These are phyloP conservation scores for Tridacna crocea DNA, from an alignment of 2,888 invertebrate genomes.

Conservation along the genomic window DNA sequence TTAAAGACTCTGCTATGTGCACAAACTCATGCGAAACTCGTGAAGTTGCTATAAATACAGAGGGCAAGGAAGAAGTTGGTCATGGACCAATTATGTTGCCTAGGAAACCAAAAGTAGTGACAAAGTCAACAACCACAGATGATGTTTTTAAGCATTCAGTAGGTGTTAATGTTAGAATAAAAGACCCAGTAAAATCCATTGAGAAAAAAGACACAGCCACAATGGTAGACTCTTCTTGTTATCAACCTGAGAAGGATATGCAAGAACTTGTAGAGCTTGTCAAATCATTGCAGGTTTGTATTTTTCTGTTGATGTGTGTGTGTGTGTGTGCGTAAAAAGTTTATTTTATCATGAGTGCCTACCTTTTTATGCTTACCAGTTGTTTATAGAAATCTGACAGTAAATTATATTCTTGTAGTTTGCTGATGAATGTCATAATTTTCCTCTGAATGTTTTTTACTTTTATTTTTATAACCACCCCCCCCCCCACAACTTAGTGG, in stretches of 20 bases:
- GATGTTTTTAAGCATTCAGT: conserved; percentile 24
- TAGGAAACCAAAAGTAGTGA: conserved; percentile 7
- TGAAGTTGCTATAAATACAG: conserved; percentile 52
- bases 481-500: too few relatives aligned
- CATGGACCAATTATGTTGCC: background rate
- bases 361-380: too few relatives aligned
- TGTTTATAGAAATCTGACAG: too few relatives aligned
- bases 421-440: too few relatives aligned
- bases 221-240: background rate
- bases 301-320: too few relatives aligned
- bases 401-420: too few relatives aligned
- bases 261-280: background rate
- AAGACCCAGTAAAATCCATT: background rate
- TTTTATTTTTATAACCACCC: too few relatives aligned
- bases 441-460: too few relatives aligned
- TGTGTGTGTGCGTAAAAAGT: too few relatives aligned
- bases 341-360: too few relatives aligned
- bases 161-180: conserved; percentile 31
- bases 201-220: conserved; percentile 4
- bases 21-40: conserved; percentile 43
- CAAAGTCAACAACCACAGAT: conserved; percentile 40
- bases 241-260: background rate
- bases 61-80: background rate
- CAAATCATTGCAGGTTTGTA: conserved; percentile 5
- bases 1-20: conserved; percentile 34